Conservation (phyloP, 2,888 invertebrate species). For the Hesperia comma region DNA sequence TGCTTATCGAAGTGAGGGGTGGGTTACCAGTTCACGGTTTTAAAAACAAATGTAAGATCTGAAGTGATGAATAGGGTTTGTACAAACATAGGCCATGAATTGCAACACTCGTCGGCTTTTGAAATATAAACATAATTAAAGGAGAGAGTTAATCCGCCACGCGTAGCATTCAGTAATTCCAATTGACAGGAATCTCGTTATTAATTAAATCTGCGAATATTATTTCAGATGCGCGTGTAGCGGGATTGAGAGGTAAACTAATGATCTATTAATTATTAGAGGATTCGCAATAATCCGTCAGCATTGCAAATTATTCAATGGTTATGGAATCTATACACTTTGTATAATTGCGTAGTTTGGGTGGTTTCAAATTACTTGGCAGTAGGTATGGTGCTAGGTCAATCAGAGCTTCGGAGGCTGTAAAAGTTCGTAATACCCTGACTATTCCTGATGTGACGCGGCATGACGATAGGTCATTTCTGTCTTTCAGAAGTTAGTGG, state of each 20-base stretch:
- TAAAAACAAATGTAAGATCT: too few relatives aligned
- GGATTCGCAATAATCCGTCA: slow-evolving; percentile 39
- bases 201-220: slow-evolving; percentile 36
- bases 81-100: background rate
- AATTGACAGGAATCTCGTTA: slow-evolving; percentile 19
- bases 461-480: too few relatives aligned
- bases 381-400: too few relatives aligned
- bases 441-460: too few relatives aligned
- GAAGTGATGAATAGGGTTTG: background rate
- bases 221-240: slow-evolving; percentile 34
- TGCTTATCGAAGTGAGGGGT: too few relatives aligned
- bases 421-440: too few relatives aligned
- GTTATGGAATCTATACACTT: background rate
- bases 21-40: too few relatives aligned
- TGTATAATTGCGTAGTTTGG: background rate
- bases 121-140: slow-evolving; percentile 3
- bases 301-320: slow-evolving; percentile 23
- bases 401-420: too few relatives aligned
- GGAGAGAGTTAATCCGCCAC: slow-evolving; percentile 13
- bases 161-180: slow-evolving; percentile 18
- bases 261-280: slow-evolving; percentile 64
- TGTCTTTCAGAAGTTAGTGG: too few relatives aligned
- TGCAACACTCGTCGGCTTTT: background rate
- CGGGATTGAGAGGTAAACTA: slow-evolving; percentile 52
- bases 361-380: too few relatives aligned